Evolutionary conservation across 1,140 invertebrate genomes (phyloP).

Genomic region (Wiebesia pumilae): DNA sequence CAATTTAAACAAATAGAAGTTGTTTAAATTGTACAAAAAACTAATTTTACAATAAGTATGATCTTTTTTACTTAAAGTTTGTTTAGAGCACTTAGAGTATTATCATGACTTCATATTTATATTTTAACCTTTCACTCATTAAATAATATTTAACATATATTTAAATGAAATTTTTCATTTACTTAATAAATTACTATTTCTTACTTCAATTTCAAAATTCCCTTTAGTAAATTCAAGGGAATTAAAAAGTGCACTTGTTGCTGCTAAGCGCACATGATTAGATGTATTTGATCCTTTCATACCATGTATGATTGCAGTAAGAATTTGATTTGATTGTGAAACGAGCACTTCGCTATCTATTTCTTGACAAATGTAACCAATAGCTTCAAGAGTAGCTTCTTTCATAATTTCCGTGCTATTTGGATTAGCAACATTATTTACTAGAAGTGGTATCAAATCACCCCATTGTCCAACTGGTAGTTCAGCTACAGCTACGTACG

Average conservation of each 20-base stretch:
- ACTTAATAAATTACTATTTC: background rate
- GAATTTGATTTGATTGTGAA: constrained; percentile 94
- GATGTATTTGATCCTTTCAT: constrained; percentile 90
- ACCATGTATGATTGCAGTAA: constrained; percentile 99
- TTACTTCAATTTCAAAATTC: constrained; percentile 97
- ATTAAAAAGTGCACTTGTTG: constrained; percentile 97
- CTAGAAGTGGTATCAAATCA: constrained; percentile 89
- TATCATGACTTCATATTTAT: too few species aligned
- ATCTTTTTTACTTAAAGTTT: too few species aligned
- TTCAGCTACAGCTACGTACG: constrained; percentile 97
- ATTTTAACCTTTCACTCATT: too few species aligned
- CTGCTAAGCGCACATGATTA: constrained; percentile 92
- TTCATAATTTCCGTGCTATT: constrained; percentile 94
- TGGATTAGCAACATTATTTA: constrained; percentile 92
- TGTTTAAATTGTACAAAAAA: too few species aligned
- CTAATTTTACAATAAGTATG: too few species aligned
- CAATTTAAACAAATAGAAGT: too few species aligned
- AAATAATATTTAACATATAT: too few species aligned
- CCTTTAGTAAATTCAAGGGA: constrained; percentile 98
- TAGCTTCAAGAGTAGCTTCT: constrained; percentile 96
- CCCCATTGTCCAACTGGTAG: constrained; percentile 90
- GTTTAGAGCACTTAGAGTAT: too few species aligned
- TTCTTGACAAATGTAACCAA: constrained; percentile 90
- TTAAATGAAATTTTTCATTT: too few species aligned
- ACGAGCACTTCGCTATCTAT: constrained; percentile 93